A percentile compares a stretch with the other conserved stretches of the same genome.
phyloP scores from a whole-genome alignment of 1,140 invertebrate genomes.

The Phthorimaea operculella region DNA sequence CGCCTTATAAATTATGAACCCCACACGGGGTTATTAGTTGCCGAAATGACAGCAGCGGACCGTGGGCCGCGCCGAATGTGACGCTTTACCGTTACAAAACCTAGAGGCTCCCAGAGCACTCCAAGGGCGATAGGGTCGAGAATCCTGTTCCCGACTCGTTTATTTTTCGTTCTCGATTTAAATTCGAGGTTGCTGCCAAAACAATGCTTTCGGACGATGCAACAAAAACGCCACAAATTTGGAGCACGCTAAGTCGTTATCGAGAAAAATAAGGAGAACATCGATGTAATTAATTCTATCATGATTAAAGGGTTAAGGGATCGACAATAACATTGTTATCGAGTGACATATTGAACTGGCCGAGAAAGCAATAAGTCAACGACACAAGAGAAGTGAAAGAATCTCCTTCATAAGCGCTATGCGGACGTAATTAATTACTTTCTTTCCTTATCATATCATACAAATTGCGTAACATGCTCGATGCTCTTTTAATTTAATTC shows the following conservation, averaged over 20 bases:
- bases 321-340: slow-evolving; percentile 45
- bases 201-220: slow-evolving; percentile 19
- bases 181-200: slow-evolving; percentile 26
- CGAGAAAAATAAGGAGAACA: slow-evolving; percentile 7
- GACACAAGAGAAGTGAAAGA: slow-evolving; percentile 33
- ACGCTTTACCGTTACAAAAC: slow-evolving; percentile 56
- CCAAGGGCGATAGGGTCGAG: slow-evolving; percentile 47
- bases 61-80: slow-evolving; percentile 27
- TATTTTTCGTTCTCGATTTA: slow-evolving; percentile 40
- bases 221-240: slow-evolving; percentile 23
- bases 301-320: background rate
- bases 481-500: no score
- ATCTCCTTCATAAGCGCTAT: slow-evolving; percentile 18
- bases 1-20: slow-evolving; percentile 60
- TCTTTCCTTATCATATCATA: slow-evolving; percentile 8
- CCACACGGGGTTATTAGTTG: slow-evolving; percentile 46
- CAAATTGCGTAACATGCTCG: slow-evolving; percentile 5
- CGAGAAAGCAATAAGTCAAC: slow-evolving; percentile 47
- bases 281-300: slow-evolving; percentile 17
- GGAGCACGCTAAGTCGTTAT: slow-evolving; percentile 13
- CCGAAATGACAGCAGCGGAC: slow-evolving; percentile 43
- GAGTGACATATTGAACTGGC: slow-evolving; percentile 34
- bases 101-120: slow-evolving; percentile 29
- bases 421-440: slow-evolving; percentile 12
- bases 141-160: slow-evolving; percentile 39